Percentiles rank a stretch among this genome's conserved stretches.
These are phyloP conservation scores for Pardosa pseudoannulata DNA, from an alignment of 2,888 invertebrate species.

Conservation along the genomic window DNA sequence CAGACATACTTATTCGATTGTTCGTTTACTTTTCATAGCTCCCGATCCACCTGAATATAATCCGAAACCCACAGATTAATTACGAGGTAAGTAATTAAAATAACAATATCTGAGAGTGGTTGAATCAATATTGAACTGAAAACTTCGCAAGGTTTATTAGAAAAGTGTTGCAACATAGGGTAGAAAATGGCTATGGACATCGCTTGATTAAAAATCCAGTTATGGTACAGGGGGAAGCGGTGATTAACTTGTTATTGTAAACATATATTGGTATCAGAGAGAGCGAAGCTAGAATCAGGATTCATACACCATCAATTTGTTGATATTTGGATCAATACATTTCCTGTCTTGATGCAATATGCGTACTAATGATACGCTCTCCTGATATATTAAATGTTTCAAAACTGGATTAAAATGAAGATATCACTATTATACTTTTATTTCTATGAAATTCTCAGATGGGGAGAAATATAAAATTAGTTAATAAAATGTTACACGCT, in stretches of 20 bases:
- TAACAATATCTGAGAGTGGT: background rate
- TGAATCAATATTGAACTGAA: background rate
- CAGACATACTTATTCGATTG: background rate
- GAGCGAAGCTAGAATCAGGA: no score
- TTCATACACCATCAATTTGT: no score
- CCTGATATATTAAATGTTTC: no score
- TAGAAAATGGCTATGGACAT: background rate
- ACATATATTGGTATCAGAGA: no score
- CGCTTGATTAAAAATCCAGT: background rate
- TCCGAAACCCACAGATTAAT: background rate
- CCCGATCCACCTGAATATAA: background rate
- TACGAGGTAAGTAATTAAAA: background rate
- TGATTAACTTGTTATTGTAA: background rate
- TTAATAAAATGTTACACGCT: no score
- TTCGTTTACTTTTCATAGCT: background rate
- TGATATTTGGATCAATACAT: no score
- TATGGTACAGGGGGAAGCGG: background rate
- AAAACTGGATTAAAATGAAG: no score
- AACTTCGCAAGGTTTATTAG: background rate
- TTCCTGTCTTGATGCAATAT: no score
- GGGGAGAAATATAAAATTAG: no score
- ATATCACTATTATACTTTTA: no score
- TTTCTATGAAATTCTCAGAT: no score
- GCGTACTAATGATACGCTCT: no score
- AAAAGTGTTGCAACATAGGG: background rate